Evolutionary conservation across 2,797 vertebrate genomes (phyloP).

Genomic region (Esox masquinongy): DNA sequence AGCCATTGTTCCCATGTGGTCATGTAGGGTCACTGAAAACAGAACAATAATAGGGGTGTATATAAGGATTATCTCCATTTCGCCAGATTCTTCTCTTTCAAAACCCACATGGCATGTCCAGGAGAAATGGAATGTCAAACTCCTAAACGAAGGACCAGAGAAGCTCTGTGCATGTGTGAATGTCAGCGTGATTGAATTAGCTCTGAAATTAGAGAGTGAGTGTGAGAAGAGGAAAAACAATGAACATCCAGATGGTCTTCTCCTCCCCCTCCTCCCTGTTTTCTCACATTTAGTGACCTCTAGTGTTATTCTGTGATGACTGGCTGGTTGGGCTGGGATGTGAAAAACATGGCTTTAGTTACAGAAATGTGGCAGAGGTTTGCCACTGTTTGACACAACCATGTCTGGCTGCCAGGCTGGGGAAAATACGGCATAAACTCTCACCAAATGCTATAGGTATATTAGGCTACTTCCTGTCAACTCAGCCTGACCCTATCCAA

Average conservation of each 20-base stretch:
- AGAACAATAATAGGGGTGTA: not conserved
- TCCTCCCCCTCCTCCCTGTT: not conserved
- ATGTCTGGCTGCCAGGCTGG: not conserved
- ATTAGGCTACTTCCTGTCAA: too few species aligned
- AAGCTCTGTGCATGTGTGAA: not conserved
- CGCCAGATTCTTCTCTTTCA: not conserved
- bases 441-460: too few species aligned
- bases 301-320: not conserved
- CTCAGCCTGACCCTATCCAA: too few species aligned
- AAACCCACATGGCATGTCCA: not conserved
- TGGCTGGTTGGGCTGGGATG: not conserved
- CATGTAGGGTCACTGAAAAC: not conserved
- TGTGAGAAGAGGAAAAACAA: slow-evolving; percentile 23
- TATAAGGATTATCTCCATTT: not conserved
- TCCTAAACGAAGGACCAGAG: not conserved
- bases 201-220: slow-evolving; percentile 25
- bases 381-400: too few species aligned
- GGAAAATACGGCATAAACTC: not conserved
- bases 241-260: slow-evolving; percentile 52
- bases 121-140: not conserved
- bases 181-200: slow-evolving; percentile 32
- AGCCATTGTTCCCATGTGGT: not conserved
- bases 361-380: too few species aligned
- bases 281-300: not conserved
- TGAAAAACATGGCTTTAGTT: too few species aligned